phyloP scores from a whole-genome alignment of 2,113 vertebrate genomes.

The Macrotus californicus region DNA sequence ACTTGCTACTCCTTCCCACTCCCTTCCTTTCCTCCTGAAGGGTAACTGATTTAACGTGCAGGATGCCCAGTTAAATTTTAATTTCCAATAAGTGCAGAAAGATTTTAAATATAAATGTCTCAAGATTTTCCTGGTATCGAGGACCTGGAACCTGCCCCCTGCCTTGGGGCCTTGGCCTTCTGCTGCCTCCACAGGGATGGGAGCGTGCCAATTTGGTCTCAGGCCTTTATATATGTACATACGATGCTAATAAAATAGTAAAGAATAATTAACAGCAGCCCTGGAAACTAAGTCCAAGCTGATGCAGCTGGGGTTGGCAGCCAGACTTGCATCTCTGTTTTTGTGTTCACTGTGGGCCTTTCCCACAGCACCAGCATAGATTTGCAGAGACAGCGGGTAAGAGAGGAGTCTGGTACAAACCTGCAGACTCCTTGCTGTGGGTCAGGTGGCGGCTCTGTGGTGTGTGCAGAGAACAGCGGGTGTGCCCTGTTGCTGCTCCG shows the following conservation, averaged over 20 bases:
- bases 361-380: neutral
- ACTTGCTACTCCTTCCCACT: neutral
- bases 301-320: neutral
- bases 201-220: neutral
- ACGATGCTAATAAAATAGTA: neutral
- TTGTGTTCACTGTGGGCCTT: neutral
- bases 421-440: neutral
- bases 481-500: neutral
- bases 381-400: neutral
- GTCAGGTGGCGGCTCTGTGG: neutral
- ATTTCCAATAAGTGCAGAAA: neutral
- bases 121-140: neutral
- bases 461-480: neutral
- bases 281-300: neutral
- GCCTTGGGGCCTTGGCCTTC: neutral
- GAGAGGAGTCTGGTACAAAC: neutral
- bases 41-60: neutral
- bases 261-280: neutral
- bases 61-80: neutral
- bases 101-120: neutral
- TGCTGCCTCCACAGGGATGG: neutral
- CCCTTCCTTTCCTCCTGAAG: neutral
- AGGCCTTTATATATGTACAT: neutral
- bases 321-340: neutral
- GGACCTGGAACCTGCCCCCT: neutral